phyloP scores from a whole-genome alignment of 2,113 vertebrate species.

The Geococcyx californianus region DNA sequence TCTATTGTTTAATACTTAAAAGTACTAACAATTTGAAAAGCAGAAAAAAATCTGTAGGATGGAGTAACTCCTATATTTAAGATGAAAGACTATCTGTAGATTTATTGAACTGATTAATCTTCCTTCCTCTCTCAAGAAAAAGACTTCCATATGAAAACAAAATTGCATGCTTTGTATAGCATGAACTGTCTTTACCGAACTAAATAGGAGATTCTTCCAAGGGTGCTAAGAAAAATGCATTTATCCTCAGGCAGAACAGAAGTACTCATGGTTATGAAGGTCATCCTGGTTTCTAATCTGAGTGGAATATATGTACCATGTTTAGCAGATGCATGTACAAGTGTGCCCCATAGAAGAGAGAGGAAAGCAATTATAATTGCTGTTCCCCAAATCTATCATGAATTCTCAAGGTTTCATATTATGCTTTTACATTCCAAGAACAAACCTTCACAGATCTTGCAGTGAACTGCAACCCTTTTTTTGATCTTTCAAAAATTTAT shows the following conservation, averaged over 20 bases:
- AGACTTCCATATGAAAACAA: neutral
- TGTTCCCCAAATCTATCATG: constrained; percentile 1
- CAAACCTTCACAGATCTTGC: neutral
- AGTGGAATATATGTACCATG: constrained; percentile 14
- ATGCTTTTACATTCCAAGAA: constrained; percentile 7
- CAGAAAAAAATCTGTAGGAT: neutral
- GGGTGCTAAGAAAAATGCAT: neutral
- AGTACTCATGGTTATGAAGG: constrained; percentile 18
- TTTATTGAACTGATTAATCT: neutral
- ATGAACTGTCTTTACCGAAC: neutral
- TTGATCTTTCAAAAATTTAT: neutral
- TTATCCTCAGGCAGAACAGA: constrained; percentile 27
- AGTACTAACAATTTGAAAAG: constrained; percentile 19
- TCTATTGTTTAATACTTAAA: constrained; percentile 16
- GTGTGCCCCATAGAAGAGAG: constrained; percentile 22
- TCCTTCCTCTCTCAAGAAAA: neutral
- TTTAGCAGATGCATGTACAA: constrained; percentile 25
- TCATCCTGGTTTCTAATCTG: constrained; percentile 45
- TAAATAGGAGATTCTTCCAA: neutral
- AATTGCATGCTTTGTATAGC: neutral
- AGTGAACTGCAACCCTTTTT: neutral
- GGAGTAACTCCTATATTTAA: neutral
- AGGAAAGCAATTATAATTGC: constrained; percentile 63
- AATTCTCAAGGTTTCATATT: constrained; percentile 24
- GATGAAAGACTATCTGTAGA: neutral